phyloP scores from a whole-genome alignment of 1,140 invertebrate genomes.

The Rhopalosiphum padi region DNA sequence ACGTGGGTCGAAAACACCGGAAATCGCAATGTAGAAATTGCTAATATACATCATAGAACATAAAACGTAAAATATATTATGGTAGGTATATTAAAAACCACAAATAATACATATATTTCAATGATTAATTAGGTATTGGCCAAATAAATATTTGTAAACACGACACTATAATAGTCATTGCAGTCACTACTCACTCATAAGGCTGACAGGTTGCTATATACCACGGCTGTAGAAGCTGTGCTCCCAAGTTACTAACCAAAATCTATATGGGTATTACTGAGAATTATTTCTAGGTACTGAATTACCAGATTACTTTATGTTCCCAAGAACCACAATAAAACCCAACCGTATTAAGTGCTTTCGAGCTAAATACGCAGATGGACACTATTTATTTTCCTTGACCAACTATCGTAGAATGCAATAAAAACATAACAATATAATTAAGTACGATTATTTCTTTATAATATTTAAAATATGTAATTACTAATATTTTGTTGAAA shows the following conservation, averaged over 20 bases:
- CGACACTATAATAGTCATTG: neutral
- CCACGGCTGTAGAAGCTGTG: too few species aligned
- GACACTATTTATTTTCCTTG: neutral
- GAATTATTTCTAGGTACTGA: neutral
- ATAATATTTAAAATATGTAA: neutral
- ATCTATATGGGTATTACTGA: neutral
- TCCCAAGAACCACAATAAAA: slow-evolving; percentile 16
- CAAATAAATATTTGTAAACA: neutral
- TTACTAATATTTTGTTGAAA: neutral
- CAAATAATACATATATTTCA: neutral
- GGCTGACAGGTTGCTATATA: neutral
- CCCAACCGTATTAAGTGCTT: neutral
- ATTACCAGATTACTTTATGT: neutral
- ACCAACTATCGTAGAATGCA: neutral
- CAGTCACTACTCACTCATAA: neutral
- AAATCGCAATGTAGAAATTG: neutral
- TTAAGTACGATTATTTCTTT: neutral
- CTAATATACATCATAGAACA: neutral
- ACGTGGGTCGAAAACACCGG: neutral
- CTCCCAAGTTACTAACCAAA: neutral
- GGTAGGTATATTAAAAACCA: neutral
- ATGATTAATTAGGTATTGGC: neutral
- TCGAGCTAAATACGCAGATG: neutral
- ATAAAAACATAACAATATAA: neutral
- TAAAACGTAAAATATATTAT: neutral